Conservation (phyloP, 1,140 invertebrate species). For the Periplaneta americana region DNA sequence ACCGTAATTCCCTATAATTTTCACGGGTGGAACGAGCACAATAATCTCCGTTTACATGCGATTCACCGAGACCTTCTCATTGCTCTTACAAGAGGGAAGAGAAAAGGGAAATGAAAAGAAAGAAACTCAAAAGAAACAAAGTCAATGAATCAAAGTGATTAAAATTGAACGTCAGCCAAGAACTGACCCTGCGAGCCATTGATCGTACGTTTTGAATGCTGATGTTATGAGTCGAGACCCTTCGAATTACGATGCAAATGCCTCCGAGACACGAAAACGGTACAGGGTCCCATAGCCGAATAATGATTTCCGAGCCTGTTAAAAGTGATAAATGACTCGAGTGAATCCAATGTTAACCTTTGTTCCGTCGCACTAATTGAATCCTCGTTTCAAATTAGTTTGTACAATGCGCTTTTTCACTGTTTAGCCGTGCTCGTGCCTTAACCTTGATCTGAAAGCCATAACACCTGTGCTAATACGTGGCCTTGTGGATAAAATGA, state of each 20-base stretch:
- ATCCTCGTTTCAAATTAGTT: not conserved
- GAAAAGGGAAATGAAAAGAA: not conserved
- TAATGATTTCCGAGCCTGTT: not conserved
- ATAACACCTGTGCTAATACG: not conserved
- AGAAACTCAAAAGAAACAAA: not conserved
- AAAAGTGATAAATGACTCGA: not conserved
- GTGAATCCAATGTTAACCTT: not conserved
- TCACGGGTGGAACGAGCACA: not conserved
- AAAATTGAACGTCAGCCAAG: not conserved
- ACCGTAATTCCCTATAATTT: not conserved
- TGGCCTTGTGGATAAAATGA: not conserved
- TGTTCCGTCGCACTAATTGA: not conserved
- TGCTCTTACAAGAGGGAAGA: not conserved
- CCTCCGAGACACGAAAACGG: not conserved
- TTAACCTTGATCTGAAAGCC: not conserved
- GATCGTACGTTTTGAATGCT: not conserved
- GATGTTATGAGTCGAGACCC: not conserved
- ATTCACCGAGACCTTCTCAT: not conserved
- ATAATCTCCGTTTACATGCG: not conserved
- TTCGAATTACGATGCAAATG: not conserved
- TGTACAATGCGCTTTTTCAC: not conserved
- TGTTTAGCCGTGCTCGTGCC: not conserved
- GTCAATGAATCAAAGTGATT: not conserved
- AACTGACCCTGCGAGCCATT: not conserved
- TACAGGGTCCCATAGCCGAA: not conserved